Conservation (phyloP, 92 coral and sea anemone genomes). For the Porites divaricata region DNA sequence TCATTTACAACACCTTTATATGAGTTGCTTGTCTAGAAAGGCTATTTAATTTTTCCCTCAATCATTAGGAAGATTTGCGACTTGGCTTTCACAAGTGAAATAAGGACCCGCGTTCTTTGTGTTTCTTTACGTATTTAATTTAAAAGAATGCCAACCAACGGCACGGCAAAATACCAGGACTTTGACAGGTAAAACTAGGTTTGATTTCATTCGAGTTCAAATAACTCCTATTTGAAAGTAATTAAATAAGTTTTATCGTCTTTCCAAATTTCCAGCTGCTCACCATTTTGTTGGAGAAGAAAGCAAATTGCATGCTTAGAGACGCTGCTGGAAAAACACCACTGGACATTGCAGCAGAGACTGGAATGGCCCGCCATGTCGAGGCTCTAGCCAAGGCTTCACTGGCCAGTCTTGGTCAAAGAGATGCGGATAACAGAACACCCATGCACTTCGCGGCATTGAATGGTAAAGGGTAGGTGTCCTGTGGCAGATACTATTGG, state of each 20-base stretch:
- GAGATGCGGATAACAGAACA: constrained; percentile 61
- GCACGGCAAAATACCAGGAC: too few relatives aligned
- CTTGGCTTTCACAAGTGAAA: too few relatives aligned
- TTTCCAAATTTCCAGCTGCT: constrained; percentile 44
- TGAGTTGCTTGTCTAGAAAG: too few relatives aligned
- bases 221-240: not conserved
- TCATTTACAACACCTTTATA: too few relatives aligned
- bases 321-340: constrained; percentile 72
- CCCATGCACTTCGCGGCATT: constrained; percentile 80
- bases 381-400: constrained; percentile 64
- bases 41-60: too few relatives aligned
- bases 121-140: too few relatives aligned
- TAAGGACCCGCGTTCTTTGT: too few relatives aligned
- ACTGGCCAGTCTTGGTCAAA: constrained; percentile 57
- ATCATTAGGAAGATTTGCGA: too few relatives aligned
- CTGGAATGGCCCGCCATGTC: constrained; percentile 61
- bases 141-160: too few relatives aligned
- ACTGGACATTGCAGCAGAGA: constrained; percentile 75
- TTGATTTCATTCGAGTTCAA: not conserved
- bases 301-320: constrained; percentile 64
- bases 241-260: not conserved
- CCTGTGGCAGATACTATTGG: not conserved
- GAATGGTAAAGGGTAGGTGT: constrained; percentile 63
- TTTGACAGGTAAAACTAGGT: too few relatives aligned
- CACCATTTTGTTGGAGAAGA: constrained; percentile 54